These are phyloP conservation scores for Tetragonula carbonaria DNA, from an alignment of 2,888 invertebrate species.

Conservation along the genomic window DNA sequence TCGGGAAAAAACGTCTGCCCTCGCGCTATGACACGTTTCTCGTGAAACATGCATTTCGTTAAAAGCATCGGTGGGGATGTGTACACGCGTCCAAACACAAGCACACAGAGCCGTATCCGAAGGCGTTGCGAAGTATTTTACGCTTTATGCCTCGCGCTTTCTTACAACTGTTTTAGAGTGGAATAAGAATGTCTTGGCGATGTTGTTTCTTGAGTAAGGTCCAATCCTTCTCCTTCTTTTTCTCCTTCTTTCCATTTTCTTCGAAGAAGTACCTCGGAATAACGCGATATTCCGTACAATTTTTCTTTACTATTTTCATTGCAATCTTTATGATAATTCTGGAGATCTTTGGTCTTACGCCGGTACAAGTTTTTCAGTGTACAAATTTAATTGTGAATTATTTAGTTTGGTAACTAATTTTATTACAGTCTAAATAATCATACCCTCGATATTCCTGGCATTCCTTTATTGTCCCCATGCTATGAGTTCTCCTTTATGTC, in stretches of 20 bases:
- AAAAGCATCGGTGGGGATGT: conserved; percentile 32
- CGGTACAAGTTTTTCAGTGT: too few species aligned
- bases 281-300: not conserved
- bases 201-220: conserved; percentile 4
- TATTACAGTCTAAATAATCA: too few species aligned
- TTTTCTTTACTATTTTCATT: not conserved
- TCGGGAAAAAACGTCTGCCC: conserved; percentile 5
- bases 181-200: conserved; percentile 28
- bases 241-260: too few species aligned
- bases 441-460: not conserved
- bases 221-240: not conserved
- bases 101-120: conserved; percentile 9
- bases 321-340: not conserved
- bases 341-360: not conserved
- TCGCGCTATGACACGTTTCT: not conserved
- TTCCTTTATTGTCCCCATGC: not conserved
- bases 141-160: conserved; percentile 23
- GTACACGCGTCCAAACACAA: not conserved
- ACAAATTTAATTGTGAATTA: too few species aligned
- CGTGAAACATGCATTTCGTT: conserved; percentile 49
- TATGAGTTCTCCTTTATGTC: too few species aligned
- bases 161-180: conserved; percentile 26
- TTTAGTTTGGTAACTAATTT: too few species aligned
- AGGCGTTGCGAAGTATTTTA: conserved; percentile 42
- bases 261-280: not conserved